phyloP scores from a whole-genome alignment of 2,113 vertebrate genomes.

The Pithys albifrons region DNA sequence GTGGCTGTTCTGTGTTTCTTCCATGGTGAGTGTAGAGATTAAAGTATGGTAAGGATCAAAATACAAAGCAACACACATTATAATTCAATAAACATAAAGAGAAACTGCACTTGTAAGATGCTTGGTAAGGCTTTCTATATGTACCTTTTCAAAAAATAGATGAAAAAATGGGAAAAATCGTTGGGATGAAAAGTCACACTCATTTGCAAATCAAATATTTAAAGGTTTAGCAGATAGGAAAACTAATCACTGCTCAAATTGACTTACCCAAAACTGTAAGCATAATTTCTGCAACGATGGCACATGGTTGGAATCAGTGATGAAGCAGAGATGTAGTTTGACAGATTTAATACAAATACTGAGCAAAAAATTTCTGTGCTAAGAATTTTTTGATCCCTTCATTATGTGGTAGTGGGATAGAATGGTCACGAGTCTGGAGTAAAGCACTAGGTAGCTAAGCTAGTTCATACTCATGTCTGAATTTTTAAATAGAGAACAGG shows the following conservation, averaged over 20 bases:
- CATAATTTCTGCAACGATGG: neutral
- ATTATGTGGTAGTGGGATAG: neutral
- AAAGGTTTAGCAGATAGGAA: neutral
- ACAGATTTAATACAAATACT: neutral
- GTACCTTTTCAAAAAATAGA: neutral
- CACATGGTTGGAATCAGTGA: neutral
- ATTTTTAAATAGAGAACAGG: neutral
- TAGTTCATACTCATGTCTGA: neutral
- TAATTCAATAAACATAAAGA: neutral
- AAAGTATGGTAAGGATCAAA: neutral
- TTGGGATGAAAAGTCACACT: neutral
- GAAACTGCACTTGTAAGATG: neutral
- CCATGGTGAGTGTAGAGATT: accelerated
- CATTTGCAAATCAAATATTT: slow-evolving; percentile 27
- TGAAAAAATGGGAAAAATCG: neutral
- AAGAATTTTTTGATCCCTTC: neutral
- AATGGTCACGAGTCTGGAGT: neutral
- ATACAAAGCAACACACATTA: neutral
- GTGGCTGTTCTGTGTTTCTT: neutral
- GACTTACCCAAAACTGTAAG: neutral
- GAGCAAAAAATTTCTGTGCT: neutral
- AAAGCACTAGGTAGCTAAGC: neutral
- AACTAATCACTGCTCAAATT: neutral
- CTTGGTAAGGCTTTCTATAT: neutral
- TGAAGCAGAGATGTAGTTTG: neutral